Conservation (phyloP, 2,888 invertebrate species). For the Creontiades dilutus region DNA sequence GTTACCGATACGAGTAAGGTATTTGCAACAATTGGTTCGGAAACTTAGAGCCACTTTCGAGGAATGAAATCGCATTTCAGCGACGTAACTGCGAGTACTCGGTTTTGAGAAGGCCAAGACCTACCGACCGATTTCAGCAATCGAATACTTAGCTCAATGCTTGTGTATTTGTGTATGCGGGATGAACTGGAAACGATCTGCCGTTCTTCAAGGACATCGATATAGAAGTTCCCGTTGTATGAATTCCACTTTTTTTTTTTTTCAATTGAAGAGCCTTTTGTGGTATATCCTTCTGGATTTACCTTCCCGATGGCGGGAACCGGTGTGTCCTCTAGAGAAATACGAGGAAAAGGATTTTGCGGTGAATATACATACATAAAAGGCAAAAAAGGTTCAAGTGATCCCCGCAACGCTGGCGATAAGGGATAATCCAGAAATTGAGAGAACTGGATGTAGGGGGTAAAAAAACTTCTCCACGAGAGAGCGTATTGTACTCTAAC, state of each 20-base stretch:
- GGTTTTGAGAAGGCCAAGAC: no score
- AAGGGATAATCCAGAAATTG: conserved; percentile 32
- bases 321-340: background rate
- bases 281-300: background rate
- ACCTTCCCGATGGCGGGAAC: background rate
- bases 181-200: conserved; percentile 17
- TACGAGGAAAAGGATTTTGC: conserved; percentile 29
- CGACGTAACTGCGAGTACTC: no score
- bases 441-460: background rate
- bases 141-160: no score
- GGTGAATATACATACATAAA: conserved; percentile 20
- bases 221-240: conserved; percentile 6
- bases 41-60: no score
- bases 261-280: background rate
- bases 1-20: no score
- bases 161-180: background rate
- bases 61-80: no score
- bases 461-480: background rate
- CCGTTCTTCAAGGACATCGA: background rate
- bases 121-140: no score
- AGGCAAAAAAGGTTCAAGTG: conserved; percentile 11
- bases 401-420: background rate
- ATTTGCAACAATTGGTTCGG: no score
- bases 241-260: background rate
- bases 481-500: conserved; percentile 3